Evolutionary conservation across 2,113 vertebrate genomes (phyloP), one percentile per base, ranked within the genome.

Genomic region (Hucho hucho): DNA sequence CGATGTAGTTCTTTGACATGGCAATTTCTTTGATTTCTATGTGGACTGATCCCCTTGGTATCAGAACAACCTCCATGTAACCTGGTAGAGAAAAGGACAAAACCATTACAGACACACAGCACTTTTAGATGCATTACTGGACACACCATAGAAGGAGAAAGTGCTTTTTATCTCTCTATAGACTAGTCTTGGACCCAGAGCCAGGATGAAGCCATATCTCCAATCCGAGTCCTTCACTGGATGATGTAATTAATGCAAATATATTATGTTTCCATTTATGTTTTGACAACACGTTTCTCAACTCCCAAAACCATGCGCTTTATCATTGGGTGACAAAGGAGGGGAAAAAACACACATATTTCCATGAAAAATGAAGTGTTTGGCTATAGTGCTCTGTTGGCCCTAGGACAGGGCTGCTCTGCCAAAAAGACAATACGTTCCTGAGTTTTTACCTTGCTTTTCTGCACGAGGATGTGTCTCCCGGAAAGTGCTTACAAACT

Each of bases 1-100:
- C 98, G 69, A 99, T 98, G 73, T 99, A 99, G 89, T 99, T 99
- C 86, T 98, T 98, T 70, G 98, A 99, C 85, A 96, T 75, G 70
- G 94, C 90, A 24, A 96, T 89, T 91, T 99, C 97, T 91, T 90
- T 95, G 83, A 99, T 93, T 92, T 98, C 96, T 83, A 99, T 97
- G 77, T 99, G 95, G 87, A 99, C 97, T 5, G 96, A 98, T 70
- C 98, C 98, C 92, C 95, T 97, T 47, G 98, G 98, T 90, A 99
- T 97, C 47, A 95, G 95, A 82, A 98, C 92, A 37, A 99, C 97
- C 92, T 99, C 96, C 96, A 98, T 95, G 90, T 99, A 99, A 64
- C 97, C 98, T 99, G 78, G 6, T 93, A 92, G 69, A 91, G 1
- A 94, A 86, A 64, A 25, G 20, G 49, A 18, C 16, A 26, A 16